Evolutionary conservation across 2,113 vertebrate species (phyloP).

Genomic region (Monopterus albus): DNA sequence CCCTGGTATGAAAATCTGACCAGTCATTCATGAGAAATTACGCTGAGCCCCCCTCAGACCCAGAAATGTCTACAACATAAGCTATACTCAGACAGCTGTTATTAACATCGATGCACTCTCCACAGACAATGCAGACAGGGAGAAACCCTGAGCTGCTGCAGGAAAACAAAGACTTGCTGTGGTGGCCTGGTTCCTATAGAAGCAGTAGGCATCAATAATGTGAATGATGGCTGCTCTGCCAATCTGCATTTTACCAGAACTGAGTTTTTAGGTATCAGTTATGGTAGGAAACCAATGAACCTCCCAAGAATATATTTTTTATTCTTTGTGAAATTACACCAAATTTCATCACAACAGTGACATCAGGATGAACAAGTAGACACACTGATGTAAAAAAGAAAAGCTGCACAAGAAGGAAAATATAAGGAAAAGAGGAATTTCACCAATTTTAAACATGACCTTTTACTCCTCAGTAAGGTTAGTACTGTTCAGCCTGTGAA

Average conservation of each 20-base stretch:
- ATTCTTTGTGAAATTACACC: no score
- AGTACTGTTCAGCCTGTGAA: no score
- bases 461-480: no score
- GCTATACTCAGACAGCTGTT: conserved; percentile 18
- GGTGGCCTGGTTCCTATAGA: background rate
- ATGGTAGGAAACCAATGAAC: no score
- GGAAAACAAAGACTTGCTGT: conserved; percentile 14
- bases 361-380: no score
- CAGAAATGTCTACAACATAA: conserved; percentile 30
- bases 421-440: no score
- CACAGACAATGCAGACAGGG: background rate
- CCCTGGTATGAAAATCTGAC: conserved; percentile 18
- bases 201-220: background rate
- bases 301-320: no score
- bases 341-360: no score
- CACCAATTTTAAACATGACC: no score
- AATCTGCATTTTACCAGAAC: background rate
- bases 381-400: no score
- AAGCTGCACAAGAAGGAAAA: no score
- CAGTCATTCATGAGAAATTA: conserved; percentile 43
- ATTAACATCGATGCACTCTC: conserved; percentile 37
- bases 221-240: background rate
- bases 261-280: no score
- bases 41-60: background rate
- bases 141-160: background rate